Base-by-base conservation (phyloP, 1,140 invertebrate species). In the Myzus persicae region DNA sequence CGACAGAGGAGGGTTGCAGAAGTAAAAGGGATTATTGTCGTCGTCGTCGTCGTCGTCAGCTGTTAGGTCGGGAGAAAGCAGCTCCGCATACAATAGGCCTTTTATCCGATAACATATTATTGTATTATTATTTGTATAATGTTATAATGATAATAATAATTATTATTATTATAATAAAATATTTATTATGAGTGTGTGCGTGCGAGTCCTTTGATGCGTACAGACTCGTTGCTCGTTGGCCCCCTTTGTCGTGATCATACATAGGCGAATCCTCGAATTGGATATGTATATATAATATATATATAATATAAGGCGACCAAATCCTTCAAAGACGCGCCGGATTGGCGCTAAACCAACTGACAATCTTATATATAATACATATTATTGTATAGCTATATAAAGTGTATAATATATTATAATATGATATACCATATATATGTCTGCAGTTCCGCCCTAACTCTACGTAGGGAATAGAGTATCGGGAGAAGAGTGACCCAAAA, bases 91-190 rank as follows among this genome's bases (percentile, higher is more conserved):
- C 84, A 85, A 85, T 85, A 31, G 84, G 24, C 24, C 42, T 11
- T 44, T 85, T 85, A 85, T 85, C 38, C 40, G 84, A 85, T 24
- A 85, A 85, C 84, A 31, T 42, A 85, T 31, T 36, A 81, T 81
- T 18, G n/a, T 82, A 38, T 82, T 38, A 82, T 82, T 85, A 44
- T 82, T 38, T 82, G 76, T 82, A 82, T 82, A 82, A 82, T 82
- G 36, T 85, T 85, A 85, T 44, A 44, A 85, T 67, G 18, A 67
- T 14, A 67, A 67, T 67, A 18, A 76, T 67, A 14, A 67, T 82
- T 38, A 82, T 31, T 59, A 67, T 67, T 14, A 67, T 67, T 31
- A 59, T 11, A 31, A 76, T n/a, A n/a, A 76, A n/a, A 76, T 76
- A 31, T n/a, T 14, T 31, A 9, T 67, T 82, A 40, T 82, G 81